phyloP scores from a whole-genome alignment of 2,797 vertebrate species.

The Melanotaenia pygmaea region DNA sequence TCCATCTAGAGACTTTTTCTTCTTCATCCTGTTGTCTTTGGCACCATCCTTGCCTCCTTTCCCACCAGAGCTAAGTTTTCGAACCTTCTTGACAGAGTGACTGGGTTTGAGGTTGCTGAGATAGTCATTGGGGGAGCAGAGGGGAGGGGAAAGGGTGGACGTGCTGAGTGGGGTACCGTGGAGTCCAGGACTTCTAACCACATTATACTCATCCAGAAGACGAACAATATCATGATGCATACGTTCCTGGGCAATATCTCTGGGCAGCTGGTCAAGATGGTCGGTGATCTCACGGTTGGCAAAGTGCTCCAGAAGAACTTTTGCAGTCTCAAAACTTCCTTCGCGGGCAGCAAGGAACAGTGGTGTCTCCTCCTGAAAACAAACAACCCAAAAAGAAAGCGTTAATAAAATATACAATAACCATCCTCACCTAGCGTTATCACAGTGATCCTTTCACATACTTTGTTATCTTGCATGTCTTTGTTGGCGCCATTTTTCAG shows the following conservation, averaged over 20 bases:
- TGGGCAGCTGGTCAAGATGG: conserved; percentile 96
- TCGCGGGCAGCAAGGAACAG: conserved; percentile 96
- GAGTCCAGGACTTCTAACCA: conserved; percentile 92
- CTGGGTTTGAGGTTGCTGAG: conserved; percentile 90
- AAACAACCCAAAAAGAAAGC: not conserved
- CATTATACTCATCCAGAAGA: conserved; percentile 94
- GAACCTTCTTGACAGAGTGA: conserved; percentile 90
- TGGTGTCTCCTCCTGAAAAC: conserved; percentile 93
- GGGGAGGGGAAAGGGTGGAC: conserved; percentile 90
- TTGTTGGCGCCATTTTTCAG: conserved; percentile 98
- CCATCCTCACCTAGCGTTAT: not conserved
- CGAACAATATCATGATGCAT: conserved; percentile 98
- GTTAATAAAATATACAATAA: not conserved
- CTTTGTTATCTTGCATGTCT: conserved; percentile 99
- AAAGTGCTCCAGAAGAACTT: conserved; percentile 94
- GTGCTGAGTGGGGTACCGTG: conserved; percentile 82
- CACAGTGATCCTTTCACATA: conserved; percentile 52
- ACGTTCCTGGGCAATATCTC: conserved; percentile 96
- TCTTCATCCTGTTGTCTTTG: conserved; percentile 90
- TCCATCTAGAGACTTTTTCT: conserved; percentile 92
- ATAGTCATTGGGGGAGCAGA: conserved; percentile 94
- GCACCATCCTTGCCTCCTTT: conserved; percentile 89
- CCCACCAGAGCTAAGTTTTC: conserved; percentile 89
- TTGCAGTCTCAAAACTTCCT: conserved; percentile 96
- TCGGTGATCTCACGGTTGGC: conserved; percentile 98